phyloP scores from a whole-genome alignment of 2,888 invertebrate genomes.

The Andrena camellia region DNA sequence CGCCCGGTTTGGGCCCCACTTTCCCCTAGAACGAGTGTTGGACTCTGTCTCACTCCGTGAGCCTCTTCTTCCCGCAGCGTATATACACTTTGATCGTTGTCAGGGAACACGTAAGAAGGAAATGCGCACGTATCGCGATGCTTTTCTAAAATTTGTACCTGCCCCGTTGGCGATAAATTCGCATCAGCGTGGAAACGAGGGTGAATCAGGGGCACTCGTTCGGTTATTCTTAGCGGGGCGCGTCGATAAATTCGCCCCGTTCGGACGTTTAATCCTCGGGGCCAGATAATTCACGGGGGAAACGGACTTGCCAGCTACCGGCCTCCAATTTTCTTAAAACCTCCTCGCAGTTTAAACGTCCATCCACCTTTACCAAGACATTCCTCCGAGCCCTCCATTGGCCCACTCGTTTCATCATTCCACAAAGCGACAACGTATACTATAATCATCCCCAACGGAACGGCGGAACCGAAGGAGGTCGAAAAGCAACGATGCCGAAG shows the following conservation, averaged over 20 bases:
- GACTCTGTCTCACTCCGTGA: too few relatives aligned
- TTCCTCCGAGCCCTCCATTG: not conserved
- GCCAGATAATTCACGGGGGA: slow-evolving; percentile 50
- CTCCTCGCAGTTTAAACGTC: slow-evolving; percentile 32
- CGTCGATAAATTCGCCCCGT: slow-evolving; percentile 46
- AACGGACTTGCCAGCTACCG: slow-evolving; percentile 42
- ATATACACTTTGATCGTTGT: not conserved
- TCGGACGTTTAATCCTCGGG: slow-evolving; percentile 53
- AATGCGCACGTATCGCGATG: not conserved
- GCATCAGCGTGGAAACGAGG: slow-evolving; percentile 32
- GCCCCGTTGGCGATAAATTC: slow-evolving; percentile 40
- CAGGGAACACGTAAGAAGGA: not conserved
- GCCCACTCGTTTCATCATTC: too few relatives aligned
- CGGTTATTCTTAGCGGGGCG: slow-evolving; percentile 47
- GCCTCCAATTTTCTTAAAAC: slow-evolving; percentile 52
- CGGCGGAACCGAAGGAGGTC: too few relatives aligned
- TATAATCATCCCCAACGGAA: too few relatives aligned
- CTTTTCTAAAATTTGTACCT: slow-evolving; percentile 7
- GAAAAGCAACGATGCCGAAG: too few relatives aligned
- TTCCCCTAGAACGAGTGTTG: too few relatives aligned
- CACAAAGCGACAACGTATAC: too few relatives aligned
- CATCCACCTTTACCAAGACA: not conserved
- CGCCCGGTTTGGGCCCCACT: too few relatives aligned
- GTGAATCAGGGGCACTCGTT: slow-evolving; percentile 49
- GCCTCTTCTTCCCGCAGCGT: not conserved